Conservation (phyloP, 1,140 invertebrate species). For the Euura saliciscinereae region DNA sequence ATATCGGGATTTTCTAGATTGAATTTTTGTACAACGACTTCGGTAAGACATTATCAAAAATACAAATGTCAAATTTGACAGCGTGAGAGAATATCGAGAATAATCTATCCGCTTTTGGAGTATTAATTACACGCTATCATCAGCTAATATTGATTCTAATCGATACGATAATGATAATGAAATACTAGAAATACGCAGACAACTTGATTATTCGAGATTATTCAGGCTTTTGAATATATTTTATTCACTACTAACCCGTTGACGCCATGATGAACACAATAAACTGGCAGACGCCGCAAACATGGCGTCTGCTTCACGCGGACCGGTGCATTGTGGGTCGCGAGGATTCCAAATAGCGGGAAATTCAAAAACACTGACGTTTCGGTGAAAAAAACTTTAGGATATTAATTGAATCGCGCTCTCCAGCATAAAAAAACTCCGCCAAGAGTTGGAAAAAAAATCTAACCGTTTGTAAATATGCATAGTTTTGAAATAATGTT, state of each 20-base stretch:
- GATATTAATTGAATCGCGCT: too few species aligned
- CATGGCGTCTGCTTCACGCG: constrained; percentile 26
- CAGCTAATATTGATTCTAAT: too few species aligned
- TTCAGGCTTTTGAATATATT: neutral
- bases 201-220: too few species aligned
- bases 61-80: constrained; percentile 14
- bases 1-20: neutral
- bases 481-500: too few species aligned
- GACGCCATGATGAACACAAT: constrained; percentile 54
- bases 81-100: constrained; percentile 6
- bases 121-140: too few species aligned
- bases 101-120: neutral
- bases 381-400: neutral
- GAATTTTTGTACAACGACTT: constrained; percentile 10
- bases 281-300: constrained; percentile 33
- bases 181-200: too few species aligned
- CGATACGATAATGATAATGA: too few species aligned
- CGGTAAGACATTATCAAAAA: constrained; percentile 3
- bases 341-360: too few species aligned
- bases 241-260: constrained; percentile 44
- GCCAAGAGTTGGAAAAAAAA: too few species aligned
- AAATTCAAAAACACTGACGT: too few species aligned
- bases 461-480: too few species aligned
- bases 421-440: too few species aligned
- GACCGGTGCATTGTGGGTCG: neutral